These are phyloP conservation scores for Acropternis orthonyx DNA, from an alignment of 2,797 vertebrate genomes.

Conservation along the genomic window DNA sequence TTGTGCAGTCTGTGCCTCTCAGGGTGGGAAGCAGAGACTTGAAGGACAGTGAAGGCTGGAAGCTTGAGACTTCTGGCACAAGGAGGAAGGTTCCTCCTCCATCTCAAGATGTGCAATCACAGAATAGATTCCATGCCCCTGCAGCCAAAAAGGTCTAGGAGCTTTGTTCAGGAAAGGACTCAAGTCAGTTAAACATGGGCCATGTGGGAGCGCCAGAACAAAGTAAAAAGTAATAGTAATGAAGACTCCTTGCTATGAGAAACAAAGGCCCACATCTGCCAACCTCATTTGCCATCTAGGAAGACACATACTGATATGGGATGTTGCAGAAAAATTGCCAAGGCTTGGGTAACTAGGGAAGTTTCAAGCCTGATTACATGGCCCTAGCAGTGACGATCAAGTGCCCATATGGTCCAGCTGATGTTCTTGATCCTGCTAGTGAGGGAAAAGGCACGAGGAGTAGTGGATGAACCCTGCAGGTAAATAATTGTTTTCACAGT, in stretches of 20 bases:
- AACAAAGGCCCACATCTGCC: not conserved
- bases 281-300: not conserved
- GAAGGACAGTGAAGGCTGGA: not conserved
- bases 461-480: not conserved
- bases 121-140: not conserved
- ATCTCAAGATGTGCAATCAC: not conserved
- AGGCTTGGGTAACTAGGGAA: not conserved
- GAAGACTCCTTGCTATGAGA: not conserved
- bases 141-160: not conserved
- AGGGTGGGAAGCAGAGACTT: not conserved
- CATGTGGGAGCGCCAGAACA: not conserved
- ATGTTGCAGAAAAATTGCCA: not conserved
- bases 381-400: not conserved
- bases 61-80: not conserved
- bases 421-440: not conserved
- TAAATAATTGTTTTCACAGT: not conserved
- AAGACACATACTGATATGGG: not conserved
- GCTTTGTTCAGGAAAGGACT: not conserved
- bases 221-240: not conserved
- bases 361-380: not conserved
- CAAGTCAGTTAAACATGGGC: not conserved
- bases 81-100: not conserved
- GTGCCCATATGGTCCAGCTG: not conserved
- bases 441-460: not conserved
- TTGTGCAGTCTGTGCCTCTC: not conserved